Base-by-base conservation (phyloP, 2,888 invertebrate genomes). In the Philaethria dido region DNA sequence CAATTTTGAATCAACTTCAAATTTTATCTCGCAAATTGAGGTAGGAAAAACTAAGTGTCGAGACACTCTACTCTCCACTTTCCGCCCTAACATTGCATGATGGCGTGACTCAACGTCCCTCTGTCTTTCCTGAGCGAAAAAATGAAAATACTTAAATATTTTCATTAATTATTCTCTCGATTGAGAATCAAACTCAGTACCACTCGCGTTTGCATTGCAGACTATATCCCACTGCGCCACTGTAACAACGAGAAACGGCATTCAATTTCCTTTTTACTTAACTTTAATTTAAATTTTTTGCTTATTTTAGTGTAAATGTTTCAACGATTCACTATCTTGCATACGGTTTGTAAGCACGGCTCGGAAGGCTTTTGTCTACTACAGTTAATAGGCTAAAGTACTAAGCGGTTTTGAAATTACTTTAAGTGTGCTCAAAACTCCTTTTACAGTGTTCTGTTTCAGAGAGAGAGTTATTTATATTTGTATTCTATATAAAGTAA, bases 341-440 rank as follows among this genome's bases (percentile, higher is more conserved):
- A 47, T 60, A 44, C 29, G 45, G 45, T 16, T 59, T 42, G 45
- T 47, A 60, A 60, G 57, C 57, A 4, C 14, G 16, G 20, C 45
- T 45, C 45, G 18, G 47, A 60, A 60, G 45, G 14, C 33, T 60
- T 60, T 60, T 60, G 60, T 60, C 45, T 57, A 57, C 44, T 44
- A 47, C n/a, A 45, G 44, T 47, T 59, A 60, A 60, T 60, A 60
- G 60, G 60, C 60, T 60, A 45, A 60, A 60, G 42, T 57, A 60
- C 60, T 47, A 13, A 60, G 60, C 60, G 60, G 60, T 60, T 60
- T 60, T 60, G 60, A 33, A 60, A 60, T 60, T 60, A 60, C 45
- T 29, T 45, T 47, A 47, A 60, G 45, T 60, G 45, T 18, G 18
- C 45, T 60, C 14, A 60, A 45, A 45, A 45, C 29, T 60, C 29